Percentiles rank a stretch among this genome's conserved stretches.
Evolutionary conservation across 2,113 vertebrate genomes (phyloP).

Genomic region (Brachyhypopomus occidentalis): DNA sequence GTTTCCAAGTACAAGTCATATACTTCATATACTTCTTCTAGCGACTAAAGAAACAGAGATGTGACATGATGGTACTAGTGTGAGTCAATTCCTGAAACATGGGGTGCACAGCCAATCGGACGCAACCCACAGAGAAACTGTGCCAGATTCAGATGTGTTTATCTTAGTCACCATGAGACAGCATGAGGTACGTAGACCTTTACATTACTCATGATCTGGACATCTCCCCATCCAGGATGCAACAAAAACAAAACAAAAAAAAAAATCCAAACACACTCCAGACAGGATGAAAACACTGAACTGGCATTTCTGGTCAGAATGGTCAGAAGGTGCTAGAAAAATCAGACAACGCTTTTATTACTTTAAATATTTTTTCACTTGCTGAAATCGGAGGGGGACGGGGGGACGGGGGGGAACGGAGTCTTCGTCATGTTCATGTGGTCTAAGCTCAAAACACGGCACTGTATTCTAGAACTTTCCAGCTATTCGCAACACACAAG

Average conservation of each 20-base stretch:
- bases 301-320: background rate
- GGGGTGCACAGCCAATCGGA: background rate
- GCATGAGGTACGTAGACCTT: background rate
- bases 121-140: background rate
- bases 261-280: background rate
- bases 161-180: too few species aligned
- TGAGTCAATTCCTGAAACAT: background rate
- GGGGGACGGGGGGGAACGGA: too few species aligned
- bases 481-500: background rate
- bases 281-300: background rate
- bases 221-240: background rate
- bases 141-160: background rate
- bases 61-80: background rate
- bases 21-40: background rate
- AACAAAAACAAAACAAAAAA: background rate
- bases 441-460: background rate
- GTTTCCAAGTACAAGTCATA: background rate
- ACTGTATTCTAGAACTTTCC: background rate
- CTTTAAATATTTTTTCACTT: too few species aligned
- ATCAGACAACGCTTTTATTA: too few species aligned
- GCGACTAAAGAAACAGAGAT: background rate
- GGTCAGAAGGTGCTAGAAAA: background rate
- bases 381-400: background rate
- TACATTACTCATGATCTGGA: background rate
- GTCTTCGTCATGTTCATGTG: background rate